Evolutionary conservation across 1,140 invertebrate genomes (phyloP), one percentile per base, ranked within the genome.

Genomic region (Xylocopa sonorina): DNA sequence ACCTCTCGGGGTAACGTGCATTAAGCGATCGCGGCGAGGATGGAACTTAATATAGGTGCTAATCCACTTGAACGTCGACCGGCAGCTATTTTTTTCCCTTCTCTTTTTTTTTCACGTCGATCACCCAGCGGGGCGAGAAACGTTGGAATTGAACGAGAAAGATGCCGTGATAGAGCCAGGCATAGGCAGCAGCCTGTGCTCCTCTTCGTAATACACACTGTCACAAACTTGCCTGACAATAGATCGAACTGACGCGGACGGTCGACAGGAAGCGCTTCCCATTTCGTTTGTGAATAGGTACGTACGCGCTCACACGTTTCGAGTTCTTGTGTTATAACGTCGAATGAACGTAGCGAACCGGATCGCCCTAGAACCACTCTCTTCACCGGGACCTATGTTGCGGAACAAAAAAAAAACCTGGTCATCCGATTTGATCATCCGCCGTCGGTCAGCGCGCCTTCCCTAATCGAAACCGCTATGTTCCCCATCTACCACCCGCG

Each of bases 211-310:
- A 50, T 68, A 53, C 63, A 71, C 53, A 78, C 69, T 38, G 75
- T 78, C 83, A 55, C 57, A 74, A 81, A 87, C 84, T 84, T 80
- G 58, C n/a, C 69, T 24, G 79, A 89, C 88, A 90, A 89, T 90
- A 82, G 86, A 82, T 88, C 81, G 85, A 89, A 82, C 81, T 83
- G 77, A 53, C 64, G 60, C 80, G 87, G 83, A 89, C 74, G 81
- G 81, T 43, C 63, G 71, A 76, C 84, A 88, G 89, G 89, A 90
- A 90, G 78, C 72, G 82, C 75, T 88, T 83, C 89, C 88, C 85
- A 84, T 88, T 84, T 87, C 86, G 89, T 89, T 89, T 87, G 84
- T 81, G 84, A 89, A 88, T 81, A 76, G 78, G 34, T 63, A 58
- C 81, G 60, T 77, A 82, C 71, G 78, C 72, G 66, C 75, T 63